These are phyloP conservation scores for Trichopria drosophilae DNA, from an alignment of 2,888 invertebrate genomes.

Conservation along the genomic window DNA sequence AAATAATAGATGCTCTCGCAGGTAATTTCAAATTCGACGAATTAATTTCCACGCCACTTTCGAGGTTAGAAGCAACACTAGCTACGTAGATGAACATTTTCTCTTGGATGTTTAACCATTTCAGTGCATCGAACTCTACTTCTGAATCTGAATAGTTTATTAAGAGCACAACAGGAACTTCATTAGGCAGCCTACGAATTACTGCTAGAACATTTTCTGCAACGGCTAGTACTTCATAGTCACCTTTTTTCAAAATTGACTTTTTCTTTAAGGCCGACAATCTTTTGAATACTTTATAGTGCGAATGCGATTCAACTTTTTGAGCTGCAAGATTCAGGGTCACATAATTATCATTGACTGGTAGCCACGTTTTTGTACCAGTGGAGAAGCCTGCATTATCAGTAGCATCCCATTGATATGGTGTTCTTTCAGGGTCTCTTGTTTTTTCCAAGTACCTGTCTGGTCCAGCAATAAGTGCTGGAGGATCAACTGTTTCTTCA, in stretches of 20 bases:
- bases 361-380: constrained; percentile 66
- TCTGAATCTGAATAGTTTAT: constrained; percentile 34
- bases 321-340: constrained; percentile 65
- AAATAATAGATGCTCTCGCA: constrained; percentile 34
- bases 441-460: constrained; percentile 63
- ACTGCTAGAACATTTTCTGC: constrained; percentile 41
- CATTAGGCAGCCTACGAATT: constrained; percentile 32
- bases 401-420: constrained; percentile 67
- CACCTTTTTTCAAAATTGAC: constrained; percentile 57
- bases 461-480: constrained; percentile 68
- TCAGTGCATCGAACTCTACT: constrained; percentile 33
- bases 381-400: constrained; percentile 67
- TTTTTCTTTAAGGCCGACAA: constrained; percentile 61
- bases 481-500: constrained; percentile 70
- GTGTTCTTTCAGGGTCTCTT: constrained; percentile 70
- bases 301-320: constrained; percentile 58
- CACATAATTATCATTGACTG: constrained; percentile 66
- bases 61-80: constrained; percentile 36
- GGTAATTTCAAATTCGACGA: constrained; percentile 32
- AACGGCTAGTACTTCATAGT: constrained; percentile 45
- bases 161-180: constrained; percentile 47
- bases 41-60: constrained; percentile 22
- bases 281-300: constrained; percentile 64
- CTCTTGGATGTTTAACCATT: constrained; percentile 37
- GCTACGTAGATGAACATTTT: constrained; percentile 35